Conservation (phyloP, 2,113 vertebrate genomes). For the Oncorhynchus masou region DNA sequence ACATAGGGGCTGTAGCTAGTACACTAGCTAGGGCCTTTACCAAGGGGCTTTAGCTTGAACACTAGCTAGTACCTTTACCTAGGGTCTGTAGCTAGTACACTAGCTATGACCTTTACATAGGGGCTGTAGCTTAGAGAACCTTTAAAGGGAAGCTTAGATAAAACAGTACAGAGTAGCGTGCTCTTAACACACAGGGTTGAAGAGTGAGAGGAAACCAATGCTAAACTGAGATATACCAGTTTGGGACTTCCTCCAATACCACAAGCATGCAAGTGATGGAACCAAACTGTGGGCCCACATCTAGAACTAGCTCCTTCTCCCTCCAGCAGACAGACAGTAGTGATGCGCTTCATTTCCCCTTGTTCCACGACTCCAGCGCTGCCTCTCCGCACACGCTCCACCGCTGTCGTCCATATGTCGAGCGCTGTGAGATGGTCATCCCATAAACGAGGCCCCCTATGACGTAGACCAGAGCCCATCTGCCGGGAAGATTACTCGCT, state of each 20-base stretch:
- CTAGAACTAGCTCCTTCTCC: neutral
- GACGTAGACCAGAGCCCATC: conserved; percentile 16
- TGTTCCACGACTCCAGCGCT: conserved; percentile 3
- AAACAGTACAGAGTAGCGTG: too few species aligned
- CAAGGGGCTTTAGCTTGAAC: too few species aligned
- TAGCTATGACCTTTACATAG: too few species aligned
- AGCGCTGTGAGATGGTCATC: conserved; percentile 22
- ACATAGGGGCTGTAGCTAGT: too few species aligned
- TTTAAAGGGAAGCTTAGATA: too few species aligned
- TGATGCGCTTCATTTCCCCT: conserved; percentile 23
- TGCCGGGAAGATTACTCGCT: conserved; percentile 13
- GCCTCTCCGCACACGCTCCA: neutral
- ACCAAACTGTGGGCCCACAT: neutral
- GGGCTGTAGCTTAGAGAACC: too few species aligned
- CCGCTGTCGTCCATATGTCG: conserved; percentile 12
- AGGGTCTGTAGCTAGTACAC: too few species aligned
- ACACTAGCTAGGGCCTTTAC: too few species aligned
- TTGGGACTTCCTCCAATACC: neutral
- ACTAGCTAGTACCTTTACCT: too few species aligned
- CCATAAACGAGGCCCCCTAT: conserved; percentile 8
- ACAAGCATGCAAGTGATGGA: neutral
- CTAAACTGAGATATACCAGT: neutral
- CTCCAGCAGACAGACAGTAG: conserved; percentile 14
- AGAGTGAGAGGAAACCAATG: too few species aligned
- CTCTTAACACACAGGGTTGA: too few species aligned